A percentile compares a stretch with the other conserved stretches of the same genome.
Evolutionary conservation across 2,113 vertebrate genomes (phyloP).

Genomic region (Myiopsitta monachus): DNA sequence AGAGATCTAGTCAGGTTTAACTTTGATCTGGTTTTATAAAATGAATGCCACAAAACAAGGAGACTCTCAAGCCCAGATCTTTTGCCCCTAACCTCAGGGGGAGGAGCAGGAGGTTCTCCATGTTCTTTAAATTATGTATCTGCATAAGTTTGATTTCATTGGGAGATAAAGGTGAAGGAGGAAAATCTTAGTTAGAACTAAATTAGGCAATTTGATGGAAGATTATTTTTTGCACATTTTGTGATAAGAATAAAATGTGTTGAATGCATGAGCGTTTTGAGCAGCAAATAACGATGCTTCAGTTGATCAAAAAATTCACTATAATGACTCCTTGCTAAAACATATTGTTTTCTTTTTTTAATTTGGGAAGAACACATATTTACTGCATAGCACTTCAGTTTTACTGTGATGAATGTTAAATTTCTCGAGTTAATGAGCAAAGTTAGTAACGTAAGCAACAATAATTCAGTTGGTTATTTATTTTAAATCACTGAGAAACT

Average conservation of each 20-base stretch:
- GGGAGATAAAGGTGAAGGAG: not conserved
- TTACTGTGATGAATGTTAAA: not conserved
- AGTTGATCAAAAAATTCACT: not conserved
- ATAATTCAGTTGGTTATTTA: not conserved
- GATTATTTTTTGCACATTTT: not conserved
- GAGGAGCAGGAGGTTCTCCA: not conserved
- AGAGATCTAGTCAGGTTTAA: not conserved
- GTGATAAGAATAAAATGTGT: not conserved
- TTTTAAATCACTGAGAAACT: not conserved
- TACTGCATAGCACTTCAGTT: not conserved
- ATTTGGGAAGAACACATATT: not conserved
- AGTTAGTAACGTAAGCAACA: not conserved
- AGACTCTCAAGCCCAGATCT: not conserved
- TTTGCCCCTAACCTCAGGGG: not conserved
- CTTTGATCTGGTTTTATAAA: not conserved
- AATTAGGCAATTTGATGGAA: not conserved
- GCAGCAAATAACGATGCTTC: not conserved
- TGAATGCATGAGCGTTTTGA: not conserved
- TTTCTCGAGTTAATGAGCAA: not conserved
- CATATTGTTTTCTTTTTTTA: not conserved
- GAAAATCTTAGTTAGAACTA: constrained; percentile 3
- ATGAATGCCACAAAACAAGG: not conserved
- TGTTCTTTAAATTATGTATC: not conserved
- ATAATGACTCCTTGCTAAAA: not conserved
- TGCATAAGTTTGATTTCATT: not conserved